Evolutionary conservation across 2,113 vertebrate genomes (phyloP), one percentile per base, ranked within the genome.

Genomic region (Scartelaos histophorus): DNA sequence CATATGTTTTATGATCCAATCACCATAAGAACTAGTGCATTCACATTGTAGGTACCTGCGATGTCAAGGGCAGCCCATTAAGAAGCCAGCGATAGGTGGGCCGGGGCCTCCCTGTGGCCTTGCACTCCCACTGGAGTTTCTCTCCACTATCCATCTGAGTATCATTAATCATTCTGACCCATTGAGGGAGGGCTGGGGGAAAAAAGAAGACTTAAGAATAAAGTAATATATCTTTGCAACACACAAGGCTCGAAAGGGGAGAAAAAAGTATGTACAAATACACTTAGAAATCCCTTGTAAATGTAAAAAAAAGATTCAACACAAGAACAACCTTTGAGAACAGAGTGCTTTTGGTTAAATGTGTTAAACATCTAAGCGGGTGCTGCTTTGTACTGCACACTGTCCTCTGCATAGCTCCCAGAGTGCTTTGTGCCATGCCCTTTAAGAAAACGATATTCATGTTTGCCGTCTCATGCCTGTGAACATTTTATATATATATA

Each of bases 151-250:
- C 97, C 78, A 98, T 73, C 10, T 95, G 95, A 25, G 95, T 97
- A n/a, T 98, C 95, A 69, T 98, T 98, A 89, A 99, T 95, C 83
- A 94, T 95, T 80, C 95, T 95, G 69, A 95, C 88, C 97, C 97
- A 98, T 73, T 96, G 95, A 69, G 97, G 97, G 62, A 94, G 93
- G 38, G 95, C 97, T 99, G 89, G 64, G 87, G 34, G 77, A 49
- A 46, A 72, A 66, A 78, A 79, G 71, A 58, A 70, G 25, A 74
- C 34, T 45, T 54, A 69, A 67, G 74, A 80, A 72, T 80, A 68
- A 58, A 82, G 66, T 84, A 72, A 83, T 82, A 47, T 71, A 86
- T 85, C 81, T 79, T 80, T 83, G 80, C 87, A 76, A 76, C 13
- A 62, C 57, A 66, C 49, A 73, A 34, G 43, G 66, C 70, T 11